Evolutionary conservation across 2,888 invertebrate genomes (phyloP).

Genomic region (Priapulus caudatus): DNA sequence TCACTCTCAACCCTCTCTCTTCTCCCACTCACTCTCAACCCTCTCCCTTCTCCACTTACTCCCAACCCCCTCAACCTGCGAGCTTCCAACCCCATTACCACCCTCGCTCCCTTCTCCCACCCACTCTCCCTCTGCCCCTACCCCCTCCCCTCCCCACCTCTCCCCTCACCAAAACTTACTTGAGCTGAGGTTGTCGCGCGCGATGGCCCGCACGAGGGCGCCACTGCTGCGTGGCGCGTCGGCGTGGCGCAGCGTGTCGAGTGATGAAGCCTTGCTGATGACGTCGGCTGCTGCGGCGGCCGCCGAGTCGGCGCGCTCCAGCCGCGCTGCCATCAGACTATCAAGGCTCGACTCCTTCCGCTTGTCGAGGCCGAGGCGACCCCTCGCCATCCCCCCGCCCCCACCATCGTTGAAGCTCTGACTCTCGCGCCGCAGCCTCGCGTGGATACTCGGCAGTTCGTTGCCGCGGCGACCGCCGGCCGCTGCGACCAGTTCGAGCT

Average conservation of each 20-base stretch:
- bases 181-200: background rate
- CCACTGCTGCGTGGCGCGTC: background rate
- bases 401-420: too few species aligned
- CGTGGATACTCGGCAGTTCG: background rate
- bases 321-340: background rate
- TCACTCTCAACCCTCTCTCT: too few species aligned
- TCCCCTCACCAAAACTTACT: constrained; percentile 3
- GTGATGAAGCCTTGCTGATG: background rate
- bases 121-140: too few species aligned
- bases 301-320: too few species aligned
- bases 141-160: too few species aligned
- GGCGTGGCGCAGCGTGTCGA: background rate
- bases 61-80: too few species aligned
- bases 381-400: background rate
- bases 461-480: background rate
- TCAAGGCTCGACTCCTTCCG: background rate
- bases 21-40: too few species aligned
- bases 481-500: background rate
- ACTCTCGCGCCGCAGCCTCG: background rate
- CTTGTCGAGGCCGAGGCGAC: background rate
- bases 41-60: too few species aligned
- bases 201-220: background rate
- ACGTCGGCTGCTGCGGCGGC: background rate
- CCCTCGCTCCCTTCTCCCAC: too few species aligned
- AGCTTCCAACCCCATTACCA: too few species aligned